Conservation (phyloP, 1,140 invertebrate genomes). For the Drosophila burlai region DNA sequence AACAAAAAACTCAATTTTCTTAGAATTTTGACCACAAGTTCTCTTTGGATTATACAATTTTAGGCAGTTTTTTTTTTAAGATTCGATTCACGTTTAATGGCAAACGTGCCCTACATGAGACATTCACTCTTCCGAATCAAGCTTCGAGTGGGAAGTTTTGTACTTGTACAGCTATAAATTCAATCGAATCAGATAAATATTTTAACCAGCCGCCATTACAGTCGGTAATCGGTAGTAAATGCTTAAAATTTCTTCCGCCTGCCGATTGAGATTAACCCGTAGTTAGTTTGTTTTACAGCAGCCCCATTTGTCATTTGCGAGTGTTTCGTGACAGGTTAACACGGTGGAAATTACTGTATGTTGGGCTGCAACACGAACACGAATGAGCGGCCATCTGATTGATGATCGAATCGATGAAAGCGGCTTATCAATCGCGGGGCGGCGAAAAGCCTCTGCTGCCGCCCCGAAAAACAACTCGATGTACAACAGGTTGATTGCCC, state of each 20-base stretch:
- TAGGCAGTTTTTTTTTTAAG: background rate
- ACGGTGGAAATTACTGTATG: slow-evolving; percentile 30
- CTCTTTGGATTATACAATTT: slow-evolving; percentile 7
- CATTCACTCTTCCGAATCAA: slow-evolving; percentile 7
- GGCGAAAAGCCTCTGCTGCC: slow-evolving; percentile 10
- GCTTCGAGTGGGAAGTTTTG: slow-evolving; percentile 10
- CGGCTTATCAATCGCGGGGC: slow-evolving; percentile 37
- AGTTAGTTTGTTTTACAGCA: slow-evolving; percentile 42
- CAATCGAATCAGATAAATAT: slow-evolving; percentile 17
- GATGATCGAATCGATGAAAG: slow-evolving; percentile 53
- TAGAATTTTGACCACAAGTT: slow-evolving; percentile 13
- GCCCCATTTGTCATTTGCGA: slow-evolving; percentile 36
- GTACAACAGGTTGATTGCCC: slow-evolving; percentile 66
- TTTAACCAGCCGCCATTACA: slow-evolving; percentile 5
- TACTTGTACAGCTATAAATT: slow-evolving; percentile 18
- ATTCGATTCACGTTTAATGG: slow-evolving; percentile 30
- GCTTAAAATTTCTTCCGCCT: slow-evolving; percentile 46
- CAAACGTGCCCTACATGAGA: slow-evolving; percentile 29
- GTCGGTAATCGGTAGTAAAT: slow-evolving; percentile 25
- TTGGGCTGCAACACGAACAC: slow-evolving; percentile 30
- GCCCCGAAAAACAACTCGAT: slow-evolving; percentile 1
- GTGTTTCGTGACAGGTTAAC: slow-evolving; percentile 46
- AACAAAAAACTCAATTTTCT: background rate
- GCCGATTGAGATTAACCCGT: slow-evolving; percentile 26
- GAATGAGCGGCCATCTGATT: slow-evolving; percentile 41